A percentile compares a stretch with the other conserved stretches of the same genome.
phyloP scores from a whole-genome alignment of 2,888 invertebrate genomes.

The Adelphocoris suturalis region DNA sequence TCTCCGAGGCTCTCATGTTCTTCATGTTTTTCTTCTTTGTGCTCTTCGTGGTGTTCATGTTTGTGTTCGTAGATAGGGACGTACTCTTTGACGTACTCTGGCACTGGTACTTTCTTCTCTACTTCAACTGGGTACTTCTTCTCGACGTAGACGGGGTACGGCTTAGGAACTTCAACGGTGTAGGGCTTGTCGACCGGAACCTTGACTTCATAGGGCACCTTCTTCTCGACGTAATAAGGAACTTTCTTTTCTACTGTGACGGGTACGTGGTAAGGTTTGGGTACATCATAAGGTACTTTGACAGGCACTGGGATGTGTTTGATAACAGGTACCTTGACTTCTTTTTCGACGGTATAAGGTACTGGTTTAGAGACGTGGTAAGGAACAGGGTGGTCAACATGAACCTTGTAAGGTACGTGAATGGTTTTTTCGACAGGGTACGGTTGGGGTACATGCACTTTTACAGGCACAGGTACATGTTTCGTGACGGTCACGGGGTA shows the following conservation, averaged over 20 bases:
- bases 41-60: conserved; percentile 68
- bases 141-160: conserved; percentile 75
- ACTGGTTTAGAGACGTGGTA: conserved; percentile 73
- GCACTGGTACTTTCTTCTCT: conserved; percentile 73
- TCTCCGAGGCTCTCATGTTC: conserved; percentile 33
- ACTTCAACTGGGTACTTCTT: conserved; percentile 74
- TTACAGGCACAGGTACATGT: conserved; percentile 74
- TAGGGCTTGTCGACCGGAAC: conserved; percentile 74
- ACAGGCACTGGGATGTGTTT: conserved; percentile 74
- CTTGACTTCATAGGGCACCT: conserved; percentile 68
- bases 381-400: conserved; percentile 72
- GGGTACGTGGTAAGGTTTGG: conserved; percentile 74
- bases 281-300: conserved; percentile 72
- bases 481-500: conserved; percentile 74
- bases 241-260: conserved; percentile 74
- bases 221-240: conserved; percentile 71
- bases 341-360: conserved; percentile 65
- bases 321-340: conserved; percentile 62
- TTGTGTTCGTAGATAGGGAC: conserved; percentile 75
- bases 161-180: conserved; percentile 73
- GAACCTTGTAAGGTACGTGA: conserved; percentile 74
- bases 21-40: conserved; percentile 57
- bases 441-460: conserved; percentile 73
- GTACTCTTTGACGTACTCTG: conserved; percentile 75
- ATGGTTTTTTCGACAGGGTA: conserved; percentile 73